Evolutionary conservation across 2,797 vertebrate species (phyloP).

Genomic region (Aselliscus stoliczkanus): DNA sequence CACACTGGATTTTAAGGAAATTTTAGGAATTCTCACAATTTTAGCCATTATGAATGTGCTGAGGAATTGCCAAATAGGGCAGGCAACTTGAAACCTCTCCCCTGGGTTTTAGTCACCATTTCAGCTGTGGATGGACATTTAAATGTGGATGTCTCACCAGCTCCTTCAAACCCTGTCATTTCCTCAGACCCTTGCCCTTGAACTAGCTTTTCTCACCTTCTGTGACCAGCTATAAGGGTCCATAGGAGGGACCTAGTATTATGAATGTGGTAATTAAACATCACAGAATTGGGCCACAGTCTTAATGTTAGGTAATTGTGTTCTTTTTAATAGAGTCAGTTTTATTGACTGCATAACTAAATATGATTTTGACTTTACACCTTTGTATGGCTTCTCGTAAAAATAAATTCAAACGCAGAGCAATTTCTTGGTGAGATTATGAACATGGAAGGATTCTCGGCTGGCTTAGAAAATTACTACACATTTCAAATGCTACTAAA

Average conservation of each 20-base stretch:
- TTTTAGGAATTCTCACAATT: slow-evolving; percentile 10
- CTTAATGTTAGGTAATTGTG: neutral
- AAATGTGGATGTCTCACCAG: neutral
- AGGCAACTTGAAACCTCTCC: neutral
- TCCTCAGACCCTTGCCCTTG: neutral
- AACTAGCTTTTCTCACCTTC: neutral
- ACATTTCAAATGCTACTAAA: neutral
- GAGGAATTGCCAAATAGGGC: neutral
- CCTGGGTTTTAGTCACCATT: neutral
- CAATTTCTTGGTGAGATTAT: neutral
- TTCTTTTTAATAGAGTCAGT: neutral
- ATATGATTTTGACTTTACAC: neutral
- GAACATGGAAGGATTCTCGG: neutral
- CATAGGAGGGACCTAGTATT: neutral
- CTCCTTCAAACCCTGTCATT: neutral
- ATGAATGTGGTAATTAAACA: neutral
- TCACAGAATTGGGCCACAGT: neutral
- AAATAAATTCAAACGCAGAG: neutral
- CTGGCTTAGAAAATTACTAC: neutral
- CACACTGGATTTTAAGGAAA: neutral
- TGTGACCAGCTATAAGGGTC: neutral
- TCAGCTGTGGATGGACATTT: neutral
- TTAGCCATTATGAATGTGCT: neutral
- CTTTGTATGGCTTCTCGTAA: neutral
- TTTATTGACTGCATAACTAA: neutral